Evolutionary conservation across 2,888 invertebrate species (phyloP), one percentile per base, ranked within the genome.

Genomic region (Formica aserva): DNA sequence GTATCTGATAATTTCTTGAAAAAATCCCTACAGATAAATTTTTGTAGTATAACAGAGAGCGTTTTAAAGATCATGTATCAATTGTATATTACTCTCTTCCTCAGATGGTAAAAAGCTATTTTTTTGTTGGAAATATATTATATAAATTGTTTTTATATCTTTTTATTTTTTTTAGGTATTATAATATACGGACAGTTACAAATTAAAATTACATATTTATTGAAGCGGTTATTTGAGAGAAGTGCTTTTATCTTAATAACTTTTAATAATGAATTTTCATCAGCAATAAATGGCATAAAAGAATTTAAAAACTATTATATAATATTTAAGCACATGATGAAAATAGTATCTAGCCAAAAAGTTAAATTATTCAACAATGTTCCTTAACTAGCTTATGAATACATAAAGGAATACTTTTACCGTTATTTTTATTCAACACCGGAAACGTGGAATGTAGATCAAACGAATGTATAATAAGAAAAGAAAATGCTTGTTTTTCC

Each of bases 381-480:
- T 48, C 22, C 32, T 32, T 1, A 55, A 55, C 5, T 15, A 18
- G 18, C n/a, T 41, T 41, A 9, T 35, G 11, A 38, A 26, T 13
- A 38, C 18, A n/a, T n/a, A 13, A 41, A 41, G 3, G 0, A n/a
- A 29, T 76, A 76, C 22, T 48, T 48, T 41, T 26, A 26, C 13
- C n/a, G 29, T 18, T 45, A 32, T 75, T 45, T 22, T 75, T 63
- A 48, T 11, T 52, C 48, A 52, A 45, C 8, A 8, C 0, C 9
- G 8, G 5, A 18, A 62, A 45, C n/a, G 29, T 13, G 57, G 55
- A 65, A 82, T 57, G 67, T 8, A 32, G 13, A 26, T 41, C 66
- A 60, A 48, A 60, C 32, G 69, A 71, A 85, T 65, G 18, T 55
- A 22, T 22, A 22, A 22, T 22, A 55, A 80, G 67, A 63, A 76